Evolutionary conservation across 2,888 invertebrate genomes (phyloP).

Genomic region (Biston stratarius): DNA sequence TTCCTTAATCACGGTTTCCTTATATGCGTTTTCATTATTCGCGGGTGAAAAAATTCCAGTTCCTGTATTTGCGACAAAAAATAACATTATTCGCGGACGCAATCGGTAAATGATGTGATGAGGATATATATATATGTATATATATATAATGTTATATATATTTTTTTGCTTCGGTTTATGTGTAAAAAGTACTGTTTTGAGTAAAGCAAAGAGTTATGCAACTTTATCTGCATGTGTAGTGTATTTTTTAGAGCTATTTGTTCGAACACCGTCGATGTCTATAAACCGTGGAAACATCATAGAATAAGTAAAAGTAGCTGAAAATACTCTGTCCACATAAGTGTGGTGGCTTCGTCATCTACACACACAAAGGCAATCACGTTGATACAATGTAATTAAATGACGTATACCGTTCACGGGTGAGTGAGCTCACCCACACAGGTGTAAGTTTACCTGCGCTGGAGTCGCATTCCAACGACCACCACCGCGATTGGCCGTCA

Average conservation of each 20-base stretch:
- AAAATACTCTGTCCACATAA: conserved; percentile 37
- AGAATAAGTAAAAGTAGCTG: neutral
- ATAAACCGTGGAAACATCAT: neutral
- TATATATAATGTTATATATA: no score
- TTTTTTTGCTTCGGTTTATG: no score
- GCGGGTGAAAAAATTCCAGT: no score
- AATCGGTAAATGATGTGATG: no score
- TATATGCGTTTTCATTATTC: no score
- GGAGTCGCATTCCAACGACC: conserved; percentile 82
- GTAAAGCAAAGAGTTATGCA: no score
- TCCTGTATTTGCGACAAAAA: no score
- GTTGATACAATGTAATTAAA: conserved; percentile 67
- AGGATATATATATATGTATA: no score
- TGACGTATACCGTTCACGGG: conserved; percentile 59
- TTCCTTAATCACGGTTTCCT: no score
- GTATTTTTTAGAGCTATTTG: neutral
- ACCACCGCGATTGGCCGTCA: conserved; percentile 76
- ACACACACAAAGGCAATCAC: conserved; percentile 52
- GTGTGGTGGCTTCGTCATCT: conserved; percentile 46
- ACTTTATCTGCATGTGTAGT: no score
- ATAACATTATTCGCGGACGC: no score
- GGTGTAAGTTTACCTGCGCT: conserved; percentile 75
- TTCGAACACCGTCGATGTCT: neutral
- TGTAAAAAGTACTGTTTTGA: no score
- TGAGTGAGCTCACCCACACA: conserved; percentile 53